Percentiles rank a stretch among this genome's conserved stretches.
phyloP scores from a whole-genome alignment of 2,888 invertebrate genomes.

The Phaedon cochleariae region DNA sequence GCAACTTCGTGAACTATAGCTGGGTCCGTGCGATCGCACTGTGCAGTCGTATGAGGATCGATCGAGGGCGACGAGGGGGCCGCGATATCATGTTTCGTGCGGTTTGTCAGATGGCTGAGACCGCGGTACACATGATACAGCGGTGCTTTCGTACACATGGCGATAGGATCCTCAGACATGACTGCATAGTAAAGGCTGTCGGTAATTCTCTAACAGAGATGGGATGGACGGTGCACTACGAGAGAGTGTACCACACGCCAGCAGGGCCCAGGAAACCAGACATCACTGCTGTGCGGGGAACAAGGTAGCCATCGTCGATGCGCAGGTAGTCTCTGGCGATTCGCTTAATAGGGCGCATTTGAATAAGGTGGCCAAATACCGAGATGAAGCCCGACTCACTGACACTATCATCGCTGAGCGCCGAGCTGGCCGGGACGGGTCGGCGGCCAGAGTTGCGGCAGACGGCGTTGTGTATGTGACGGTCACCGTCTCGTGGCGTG shows the following conservation, averaged over 20 bases:
- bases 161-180: background rate
- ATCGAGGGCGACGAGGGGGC: background rate
- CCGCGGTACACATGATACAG: too few relatives aligned
- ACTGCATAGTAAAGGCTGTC: conserved; percentile 1
- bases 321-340: background rate
- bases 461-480: background rate
- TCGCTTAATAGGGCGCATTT: background rate
- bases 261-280: too few relatives aligned
- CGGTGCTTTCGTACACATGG: background rate
- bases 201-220: background rate
- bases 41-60: background rate
- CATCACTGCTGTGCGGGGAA: background rate
- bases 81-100: background rate
- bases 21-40: background rate
- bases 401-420: background rate
- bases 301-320: background rate
- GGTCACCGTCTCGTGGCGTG: background rate
- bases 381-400: background rate
- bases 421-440: background rate
- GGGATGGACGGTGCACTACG: background rate
- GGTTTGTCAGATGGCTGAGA: too few relatives aligned
- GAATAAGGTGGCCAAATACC: background rate
- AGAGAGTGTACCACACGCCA: background rate
- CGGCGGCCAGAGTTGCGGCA: background rate
- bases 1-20: background rate